phyloP scores from a whole-genome alignment of 2,113 vertebrate species.

The Lycaon pictus region DNA sequence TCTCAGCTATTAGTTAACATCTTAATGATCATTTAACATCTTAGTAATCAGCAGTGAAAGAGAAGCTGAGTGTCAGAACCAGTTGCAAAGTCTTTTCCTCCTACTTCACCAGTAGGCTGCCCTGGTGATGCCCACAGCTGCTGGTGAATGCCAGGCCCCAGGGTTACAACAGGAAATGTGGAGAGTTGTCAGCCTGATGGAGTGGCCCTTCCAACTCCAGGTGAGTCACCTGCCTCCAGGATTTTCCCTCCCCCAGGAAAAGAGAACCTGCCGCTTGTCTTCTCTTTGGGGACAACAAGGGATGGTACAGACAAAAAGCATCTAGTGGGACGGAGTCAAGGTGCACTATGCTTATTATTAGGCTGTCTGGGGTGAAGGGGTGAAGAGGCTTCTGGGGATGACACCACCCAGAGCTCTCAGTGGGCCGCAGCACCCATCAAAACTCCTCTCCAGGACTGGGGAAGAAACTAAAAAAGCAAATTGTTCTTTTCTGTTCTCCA shows the following conservation, averaged over 20 bases:
- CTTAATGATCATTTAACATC: background rate
- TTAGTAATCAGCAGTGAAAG: background rate
- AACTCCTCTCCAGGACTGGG: background rate
- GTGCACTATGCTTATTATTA: background rate
- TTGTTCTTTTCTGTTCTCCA: slow-evolving; percentile 16
- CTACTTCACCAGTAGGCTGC: background rate
- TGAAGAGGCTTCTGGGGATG: background rate
- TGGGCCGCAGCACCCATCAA: background rate
- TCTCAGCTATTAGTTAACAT: background rate
- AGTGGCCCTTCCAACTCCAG: background rate
- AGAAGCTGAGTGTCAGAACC: background rate
- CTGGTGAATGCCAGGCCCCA: background rate
- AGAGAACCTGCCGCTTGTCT: background rate
- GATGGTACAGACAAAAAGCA: background rate
- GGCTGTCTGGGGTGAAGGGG: background rate
- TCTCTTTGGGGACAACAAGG: background rate
- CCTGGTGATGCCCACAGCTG: background rate
- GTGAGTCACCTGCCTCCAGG: background rate
- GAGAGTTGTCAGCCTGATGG: background rate
- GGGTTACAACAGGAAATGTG: background rate
- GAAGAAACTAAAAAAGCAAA: background rate
- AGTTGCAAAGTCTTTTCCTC: background rate
- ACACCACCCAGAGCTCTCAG: background rate
- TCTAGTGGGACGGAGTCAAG: background rate
- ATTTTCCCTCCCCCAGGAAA: background rate